Percentiles rank a stretch among this genome's conserved stretches.
Conservation (phyloP, 37 sponge, comb jelly and placozoan species). For the Crambe crambe region DNA sequence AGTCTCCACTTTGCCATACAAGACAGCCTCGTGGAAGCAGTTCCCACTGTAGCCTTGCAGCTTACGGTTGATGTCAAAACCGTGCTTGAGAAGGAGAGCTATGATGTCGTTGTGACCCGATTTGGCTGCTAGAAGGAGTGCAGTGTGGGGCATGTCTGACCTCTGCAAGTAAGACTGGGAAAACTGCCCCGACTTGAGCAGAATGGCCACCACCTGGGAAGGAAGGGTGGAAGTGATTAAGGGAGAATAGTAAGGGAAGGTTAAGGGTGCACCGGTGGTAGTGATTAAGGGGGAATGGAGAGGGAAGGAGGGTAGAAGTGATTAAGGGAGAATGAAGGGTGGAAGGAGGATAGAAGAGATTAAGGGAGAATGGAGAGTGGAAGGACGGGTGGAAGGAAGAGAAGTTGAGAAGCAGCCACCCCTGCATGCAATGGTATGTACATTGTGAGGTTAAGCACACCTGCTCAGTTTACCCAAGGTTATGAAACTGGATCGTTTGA, state of each 20-base stretch:
- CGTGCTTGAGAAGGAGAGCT: slow-evolving; percentile 66
- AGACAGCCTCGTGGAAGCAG: slow-evolving; percentile 86
- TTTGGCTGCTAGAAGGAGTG: slow-evolving; percentile 86
- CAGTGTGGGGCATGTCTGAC: slow-evolving; percentile 60
- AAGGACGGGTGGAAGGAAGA: neutral
- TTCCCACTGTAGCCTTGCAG: slow-evolving; percentile 76
- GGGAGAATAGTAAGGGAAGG: neutral
- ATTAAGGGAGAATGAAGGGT: neutral
- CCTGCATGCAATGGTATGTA: no score
- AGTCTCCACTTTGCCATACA: slow-evolving; percentile 81
- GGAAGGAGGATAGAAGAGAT: neutral
- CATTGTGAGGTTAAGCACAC: no score
- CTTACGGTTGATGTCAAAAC: slow-evolving; percentile 71
- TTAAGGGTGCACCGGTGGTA: neutral
- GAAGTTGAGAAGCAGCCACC: neutral
- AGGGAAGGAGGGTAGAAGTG: neutral
- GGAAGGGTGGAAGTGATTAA: neutral
- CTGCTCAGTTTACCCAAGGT: no score
- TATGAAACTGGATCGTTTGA: no score
- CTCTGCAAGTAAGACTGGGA: slow-evolving; percentile 52
- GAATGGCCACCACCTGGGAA: slow-evolving; percentile 65
- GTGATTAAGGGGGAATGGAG: neutral
- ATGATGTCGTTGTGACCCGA: slow-evolving; percentile 72
- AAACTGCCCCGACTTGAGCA: slow-evolving; percentile 82
- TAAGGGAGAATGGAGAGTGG: neutral